Evolutionary conservation across 2,797 vertebrate genomes (phyloP), one percentile per base, ranked within the genome.

Genomic region (Octomys mimax): DNA sequence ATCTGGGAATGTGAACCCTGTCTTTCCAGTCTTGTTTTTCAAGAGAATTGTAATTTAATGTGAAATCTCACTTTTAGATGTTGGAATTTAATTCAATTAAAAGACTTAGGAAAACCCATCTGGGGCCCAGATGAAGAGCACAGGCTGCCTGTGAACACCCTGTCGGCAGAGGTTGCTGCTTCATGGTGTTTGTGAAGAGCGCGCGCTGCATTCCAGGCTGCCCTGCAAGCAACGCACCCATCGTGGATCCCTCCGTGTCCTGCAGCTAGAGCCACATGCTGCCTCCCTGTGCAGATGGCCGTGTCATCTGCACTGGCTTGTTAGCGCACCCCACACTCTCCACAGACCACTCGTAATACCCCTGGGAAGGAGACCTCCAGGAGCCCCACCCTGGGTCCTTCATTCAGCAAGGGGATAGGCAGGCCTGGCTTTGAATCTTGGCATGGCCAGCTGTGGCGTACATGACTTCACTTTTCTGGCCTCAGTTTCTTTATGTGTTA

Each of bases 51-150:
- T 16, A 62, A 89, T 95, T 94, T 91, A 87, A 93, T 31, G 24
- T 97, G 87, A 96, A 93, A 49, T 89, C 39, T 96, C 81, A 90
- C 75, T 92, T 95, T 97, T 93, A 91, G 93, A 77, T 80, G 31
- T 59, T 93, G 71, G 64, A 54, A 86, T 91, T 70, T 73, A 87
- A 77, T 86, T 66, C 57, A 79, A 64, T 92, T 39, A 52, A 80
- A 89, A 92, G 86, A 83, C 46, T 26, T 33, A 31, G 33, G 70
- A 75, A 90, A 68, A 24, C 59, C 59, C 73, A 54, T 80, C 57
- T 92, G 89, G 36, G 73, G 68, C 42, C 42, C 75, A 61, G 82
- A 79, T 87, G 90, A 92, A 77, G 79, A 28, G 2, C 26, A n/a
- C 2, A 11, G 57, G 28, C 82, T 93, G 36, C 73, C 42, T 5